Evolutionary conservation across 2,888 invertebrate genomes (phyloP), one percentile per base, ranked within the genome.

Genomic region (Caenorhabditis angaria): DNA sequence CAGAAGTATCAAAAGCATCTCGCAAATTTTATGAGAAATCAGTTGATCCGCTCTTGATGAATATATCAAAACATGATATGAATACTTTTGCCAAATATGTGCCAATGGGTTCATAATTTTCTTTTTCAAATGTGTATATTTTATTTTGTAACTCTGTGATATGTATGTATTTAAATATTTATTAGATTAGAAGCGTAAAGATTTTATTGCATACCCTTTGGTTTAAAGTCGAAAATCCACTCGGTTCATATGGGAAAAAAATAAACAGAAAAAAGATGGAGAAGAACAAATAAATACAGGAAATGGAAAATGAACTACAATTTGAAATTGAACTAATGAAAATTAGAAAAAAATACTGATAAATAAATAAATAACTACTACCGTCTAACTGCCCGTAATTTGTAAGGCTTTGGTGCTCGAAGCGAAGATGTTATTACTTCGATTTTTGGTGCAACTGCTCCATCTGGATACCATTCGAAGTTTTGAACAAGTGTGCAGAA

Each of bases 401-500:
- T 60, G 51, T 65, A 77, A 20, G 68, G 67, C 54, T 70, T 70
- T 29, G 77, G 77, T 50, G 77, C 70, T 25, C 77, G 70, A 24
- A 77, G 65, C 1, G 73, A 70, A 5, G 73, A 73, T 22, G 77
- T 73, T 60, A 77, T 73, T 18, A 77, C 73, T 25, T 70, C 65
- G 50, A 77, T 67, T 1, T 61, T 62, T 18, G 77, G 77, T 32
- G 73, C 56, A 10, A 27, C 48, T 18, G 69, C 48, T 12, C 65
- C 72, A 12, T 70, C 70, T 0, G 63, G 54, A 20, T 50, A 58
- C 73, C 73, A 73, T 62, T 68, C 68, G 47, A 77, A 77, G 48
- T 77, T 68, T 51, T 77, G 77, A 56, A 77, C 59, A 0, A 77
- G 63, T 2, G 74, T 73, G 61, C 70, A 70, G 27, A 77, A 77